These are phyloP conservation scores for Aythya baeri DNA, from an alignment of 2,113 vertebrate genomes.

Conservation along the genomic window DNA sequence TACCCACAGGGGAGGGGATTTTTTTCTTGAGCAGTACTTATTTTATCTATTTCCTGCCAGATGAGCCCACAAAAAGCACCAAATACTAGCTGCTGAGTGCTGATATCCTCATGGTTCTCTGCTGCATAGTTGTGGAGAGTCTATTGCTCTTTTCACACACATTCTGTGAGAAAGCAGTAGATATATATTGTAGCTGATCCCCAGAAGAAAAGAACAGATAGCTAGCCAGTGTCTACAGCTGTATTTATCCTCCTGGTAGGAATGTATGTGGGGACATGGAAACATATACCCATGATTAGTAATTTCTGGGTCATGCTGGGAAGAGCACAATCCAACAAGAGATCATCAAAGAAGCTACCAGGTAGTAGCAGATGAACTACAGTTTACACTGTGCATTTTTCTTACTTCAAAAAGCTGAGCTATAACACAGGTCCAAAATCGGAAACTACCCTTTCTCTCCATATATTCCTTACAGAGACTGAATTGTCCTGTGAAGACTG, in stretches of 20 bases:
- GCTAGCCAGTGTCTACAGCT: neutral
- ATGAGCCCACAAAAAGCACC: neutral
- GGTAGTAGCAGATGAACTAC: neutral
- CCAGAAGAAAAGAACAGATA: neutral
- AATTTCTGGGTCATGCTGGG: neutral
- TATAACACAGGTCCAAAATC: neutral
- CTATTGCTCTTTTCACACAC: neutral
- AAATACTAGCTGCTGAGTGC: neutral
- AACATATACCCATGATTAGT: neutral
- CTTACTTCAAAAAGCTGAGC: neutral
- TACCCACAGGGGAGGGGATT: no score
- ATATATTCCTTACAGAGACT: neutral
- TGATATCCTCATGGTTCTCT: neutral
- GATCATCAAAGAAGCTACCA: neutral
- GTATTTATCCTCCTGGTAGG: neutral
- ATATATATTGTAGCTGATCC: neutral
- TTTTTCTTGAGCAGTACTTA: neutral
- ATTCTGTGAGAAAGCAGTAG: neutral
- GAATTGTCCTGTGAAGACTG: neutral
- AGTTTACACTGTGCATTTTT: neutral
- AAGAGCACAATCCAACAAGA: neutral
- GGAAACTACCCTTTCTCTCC: neutral
- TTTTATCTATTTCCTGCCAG: neutral
- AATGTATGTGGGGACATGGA: neutral
- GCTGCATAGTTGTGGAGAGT: neutral